Percentiles rank a stretch among this genome's conserved stretches.
phyloP scores from a whole-genome alignment of 2,888 invertebrate genomes.

The Electrophaes corylata region DNA sequence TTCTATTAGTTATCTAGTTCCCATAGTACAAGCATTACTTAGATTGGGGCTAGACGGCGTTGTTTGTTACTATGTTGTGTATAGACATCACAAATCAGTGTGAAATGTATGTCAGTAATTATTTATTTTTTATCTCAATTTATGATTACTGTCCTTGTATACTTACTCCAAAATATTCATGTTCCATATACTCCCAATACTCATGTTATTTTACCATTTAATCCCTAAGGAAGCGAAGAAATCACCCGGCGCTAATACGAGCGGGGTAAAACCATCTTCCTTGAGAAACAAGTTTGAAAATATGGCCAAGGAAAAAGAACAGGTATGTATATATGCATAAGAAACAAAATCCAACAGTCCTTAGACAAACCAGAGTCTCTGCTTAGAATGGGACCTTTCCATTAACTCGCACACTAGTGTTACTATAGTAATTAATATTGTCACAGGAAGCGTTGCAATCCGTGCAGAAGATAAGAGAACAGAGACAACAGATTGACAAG shows the following conservation, averaged over 20 bases:
- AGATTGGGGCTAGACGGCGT: too few species aligned
- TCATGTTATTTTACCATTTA: neutral
- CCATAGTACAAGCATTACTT: too few species aligned
- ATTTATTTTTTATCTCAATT: too few species aligned
- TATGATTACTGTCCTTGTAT: neutral
- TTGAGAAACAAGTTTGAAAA: constrained; percentile 37
- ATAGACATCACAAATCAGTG: too few species aligned
- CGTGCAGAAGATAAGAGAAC: constrained; percentile 78
- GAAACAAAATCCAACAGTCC: neutral
- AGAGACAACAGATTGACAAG: constrained; percentile 72
- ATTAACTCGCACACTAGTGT: too few species aligned
- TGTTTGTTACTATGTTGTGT: too few species aligned
- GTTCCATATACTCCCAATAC: too few species aligned
- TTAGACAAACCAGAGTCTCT: too few species aligned
- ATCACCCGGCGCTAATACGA: constrained; percentile 35
- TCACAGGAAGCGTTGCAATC: constrained; percentile 78
- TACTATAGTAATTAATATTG: neutral
- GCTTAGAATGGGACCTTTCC: too few species aligned
- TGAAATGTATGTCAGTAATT: too few species aligned
- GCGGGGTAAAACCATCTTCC: constrained; percentile 90
- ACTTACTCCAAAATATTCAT: neutral
- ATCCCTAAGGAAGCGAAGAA: constrained; percentile 10
- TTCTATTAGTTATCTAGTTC: too few species aligned
- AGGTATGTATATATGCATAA: constrained; percentile 8
- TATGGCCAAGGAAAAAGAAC: constrained; percentile 22